Evolutionary conservation across 2,113 vertebrate genomes (phyloP), one percentile per base, ranked within the genome.

Genomic region (Gymnorhina tibicen): DNA sequence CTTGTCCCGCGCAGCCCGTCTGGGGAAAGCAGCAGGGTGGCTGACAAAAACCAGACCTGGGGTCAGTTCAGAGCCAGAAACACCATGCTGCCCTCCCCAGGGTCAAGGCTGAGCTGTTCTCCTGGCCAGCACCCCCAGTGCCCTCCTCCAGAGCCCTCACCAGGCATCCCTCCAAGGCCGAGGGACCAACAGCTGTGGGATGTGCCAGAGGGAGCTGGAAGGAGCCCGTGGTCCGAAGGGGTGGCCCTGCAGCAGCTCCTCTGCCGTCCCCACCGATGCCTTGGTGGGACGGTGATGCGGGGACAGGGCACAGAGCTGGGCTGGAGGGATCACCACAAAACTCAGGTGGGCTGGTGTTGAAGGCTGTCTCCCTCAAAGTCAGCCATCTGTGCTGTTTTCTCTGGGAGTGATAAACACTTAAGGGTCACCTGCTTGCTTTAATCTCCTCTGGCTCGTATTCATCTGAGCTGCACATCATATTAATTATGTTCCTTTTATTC

Each of bases 211-310:
- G 10, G 21, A 21, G 46, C 53, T 73, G 59, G 69, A 47, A 72
- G 77, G 50, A 63, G 55, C 56, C 30, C 9, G 0, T 16, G 44
- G 11, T 8, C 46, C 6, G 0, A 46, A 77, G 52, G 64, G 18
- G 2, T 7, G 19, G 15, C 39, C 63, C 37, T 83, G 47, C 18
- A 30, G 3, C n/a, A 27, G 56, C 53, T n/a, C 59, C 69, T 24
- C 23, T 7, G 4, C 27, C 2, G 5, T 44, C 52, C 60, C 52
- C 7, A 3, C 10, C 0, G 0, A 1, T 3, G 4, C 21, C 66
- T 46, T 33, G 3, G 33, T 17, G 42, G 32, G 6, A 2, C 0
- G 7, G 10, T 3, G 41, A 18, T 0, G 1, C 22, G 67, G 41
- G 35, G 58, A 39, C 2, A 4, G 62, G 50, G 22, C 26, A 37